Evolutionary conservation across 2,797 vertebrate species (phyloP).

Genomic region (Miichthys miiuy): DNA sequence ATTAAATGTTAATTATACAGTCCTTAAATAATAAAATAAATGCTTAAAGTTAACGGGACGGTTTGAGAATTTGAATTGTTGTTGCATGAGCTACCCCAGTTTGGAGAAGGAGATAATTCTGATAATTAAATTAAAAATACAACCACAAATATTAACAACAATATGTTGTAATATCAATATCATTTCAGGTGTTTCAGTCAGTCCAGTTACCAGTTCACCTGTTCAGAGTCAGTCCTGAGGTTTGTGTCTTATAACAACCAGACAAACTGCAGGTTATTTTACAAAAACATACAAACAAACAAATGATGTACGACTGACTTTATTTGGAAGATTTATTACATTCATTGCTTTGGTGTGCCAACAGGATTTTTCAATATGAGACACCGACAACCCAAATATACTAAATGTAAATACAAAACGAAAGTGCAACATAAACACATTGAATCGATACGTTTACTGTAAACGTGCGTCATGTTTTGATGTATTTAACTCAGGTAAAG

Average conservation of each 20-base stretch:
- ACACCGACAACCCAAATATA: not conserved
- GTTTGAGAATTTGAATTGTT: no score
- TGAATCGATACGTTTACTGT: not conserved
- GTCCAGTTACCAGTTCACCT: no score
- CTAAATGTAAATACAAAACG: constrained; percentile 7
- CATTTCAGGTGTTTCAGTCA: not conserved
- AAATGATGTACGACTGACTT: constrained; percentile 10
- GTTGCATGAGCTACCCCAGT: no score
- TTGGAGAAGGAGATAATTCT: not conserved
- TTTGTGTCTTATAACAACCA: not conserved
- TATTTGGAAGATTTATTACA: constrained; percentile 45
- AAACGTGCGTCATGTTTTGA: constrained; percentile 1
- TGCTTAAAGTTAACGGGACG: not conserved
- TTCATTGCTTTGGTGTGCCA: constrained; percentile 33
- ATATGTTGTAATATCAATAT: not conserved
- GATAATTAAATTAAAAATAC: not conserved
- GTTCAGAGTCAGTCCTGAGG: not conserved
- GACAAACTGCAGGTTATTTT: not conserved
- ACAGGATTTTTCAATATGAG: constrained; percentile 1
- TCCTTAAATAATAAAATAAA: not conserved
- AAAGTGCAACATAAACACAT: not conserved
- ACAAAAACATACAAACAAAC: constrained; percentile 4
- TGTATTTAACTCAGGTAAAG: not conserved
- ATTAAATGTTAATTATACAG: not conserved
- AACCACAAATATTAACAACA: not conserved